These are phyloP conservation scores for Vireo griseus DNA, from an alignment of 2,797 vertebrate species.

Conservation along the genomic window DNA sequence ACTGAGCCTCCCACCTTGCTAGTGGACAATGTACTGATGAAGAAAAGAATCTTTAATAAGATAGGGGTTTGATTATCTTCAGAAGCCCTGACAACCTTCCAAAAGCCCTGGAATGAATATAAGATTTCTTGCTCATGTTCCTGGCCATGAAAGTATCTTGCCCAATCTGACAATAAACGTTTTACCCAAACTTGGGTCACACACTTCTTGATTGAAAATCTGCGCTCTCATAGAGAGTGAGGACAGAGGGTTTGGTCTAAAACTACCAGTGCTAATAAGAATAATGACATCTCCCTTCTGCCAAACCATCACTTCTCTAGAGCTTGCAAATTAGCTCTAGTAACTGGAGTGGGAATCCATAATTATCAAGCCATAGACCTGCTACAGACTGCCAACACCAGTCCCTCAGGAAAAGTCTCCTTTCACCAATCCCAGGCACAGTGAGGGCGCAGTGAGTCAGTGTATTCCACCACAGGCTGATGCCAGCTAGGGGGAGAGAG, in stretches of 20 bases:
- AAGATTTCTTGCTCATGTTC: neutral
- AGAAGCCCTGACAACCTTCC: conserved; percentile 13
- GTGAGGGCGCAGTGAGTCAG: accelerated
- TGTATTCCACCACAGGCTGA: accelerated
- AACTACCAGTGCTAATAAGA: neutral
- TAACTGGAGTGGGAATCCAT: neutral
- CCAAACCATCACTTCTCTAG: neutral
- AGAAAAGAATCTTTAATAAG: conserved; percentile 34
- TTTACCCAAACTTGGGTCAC: neutral
- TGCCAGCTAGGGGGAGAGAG: accelerated
- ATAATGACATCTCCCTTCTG: neutral
- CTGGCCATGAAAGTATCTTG: neutral
- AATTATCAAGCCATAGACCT: neutral
- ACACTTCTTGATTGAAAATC: neutral
- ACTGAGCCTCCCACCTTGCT: conserved; percentile 22
- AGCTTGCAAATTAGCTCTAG: neutral
- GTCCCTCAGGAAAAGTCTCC: neutral
- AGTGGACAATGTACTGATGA: conserved; percentile 25
- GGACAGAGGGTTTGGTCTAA: neutral
- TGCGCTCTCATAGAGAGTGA: neutral
- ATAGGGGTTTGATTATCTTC: neutral
- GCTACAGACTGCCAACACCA: neutral
- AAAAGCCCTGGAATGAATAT: neutral
- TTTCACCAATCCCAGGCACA: accelerated
- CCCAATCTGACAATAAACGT: neutral